Evolutionary conservation across 2,888 invertebrate species (phyloP).

Genomic region (Sisyra nigra): DNA sequence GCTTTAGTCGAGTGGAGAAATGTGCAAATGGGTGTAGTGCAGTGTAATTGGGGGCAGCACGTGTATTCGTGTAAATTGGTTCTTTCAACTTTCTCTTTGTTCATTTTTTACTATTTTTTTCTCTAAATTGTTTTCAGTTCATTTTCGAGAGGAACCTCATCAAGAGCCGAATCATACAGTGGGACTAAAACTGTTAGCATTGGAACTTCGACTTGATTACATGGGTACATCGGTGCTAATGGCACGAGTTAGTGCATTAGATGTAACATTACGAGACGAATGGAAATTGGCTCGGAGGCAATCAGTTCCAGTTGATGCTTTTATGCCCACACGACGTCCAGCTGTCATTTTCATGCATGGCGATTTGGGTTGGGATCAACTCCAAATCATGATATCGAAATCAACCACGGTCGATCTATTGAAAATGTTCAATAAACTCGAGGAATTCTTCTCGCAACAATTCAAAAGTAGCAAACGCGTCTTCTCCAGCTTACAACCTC

Average conservation of each 20-base stretch:
- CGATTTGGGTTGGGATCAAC: constrained; percentile 85
- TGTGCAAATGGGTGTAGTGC: too few relatives aligned
- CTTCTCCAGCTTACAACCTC: constrained; percentile 54
- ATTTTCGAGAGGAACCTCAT: constrained; percentile 79
- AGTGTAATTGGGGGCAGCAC: too few relatives aligned
- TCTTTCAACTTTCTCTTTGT: too few relatives aligned
- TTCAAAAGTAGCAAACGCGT: constrained; percentile 90
- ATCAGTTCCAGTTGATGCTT: constrained; percentile 29
- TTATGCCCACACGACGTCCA: constrained; percentile 51
- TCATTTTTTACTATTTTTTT: constrained; percentile 7
- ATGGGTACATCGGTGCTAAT: constrained; percentile 96
- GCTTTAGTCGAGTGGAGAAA: too few relatives aligned
- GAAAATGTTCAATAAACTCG: constrained; percentile 92
- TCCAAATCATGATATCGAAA: constrained; percentile 92
- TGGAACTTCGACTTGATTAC: constrained; percentile 88
- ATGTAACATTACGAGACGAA: constrained; percentile 69
- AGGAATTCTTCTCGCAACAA: constrained; percentile 96
- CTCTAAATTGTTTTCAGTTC: constrained; percentile 45
- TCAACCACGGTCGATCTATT: constrained; percentile 92
- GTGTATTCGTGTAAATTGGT: too few relatives aligned
- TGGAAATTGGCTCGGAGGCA: constrained; percentile 52
- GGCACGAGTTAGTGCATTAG: constrained; percentile 71
- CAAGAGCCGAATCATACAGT: constrained; percentile 79
- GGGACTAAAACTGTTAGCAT: constrained; percentile 63
- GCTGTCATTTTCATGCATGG: constrained; percentile 87